Conservation (phyloP, 2,113 vertebrate species). For the Boleophthalmus pectinirostris region DNA sequence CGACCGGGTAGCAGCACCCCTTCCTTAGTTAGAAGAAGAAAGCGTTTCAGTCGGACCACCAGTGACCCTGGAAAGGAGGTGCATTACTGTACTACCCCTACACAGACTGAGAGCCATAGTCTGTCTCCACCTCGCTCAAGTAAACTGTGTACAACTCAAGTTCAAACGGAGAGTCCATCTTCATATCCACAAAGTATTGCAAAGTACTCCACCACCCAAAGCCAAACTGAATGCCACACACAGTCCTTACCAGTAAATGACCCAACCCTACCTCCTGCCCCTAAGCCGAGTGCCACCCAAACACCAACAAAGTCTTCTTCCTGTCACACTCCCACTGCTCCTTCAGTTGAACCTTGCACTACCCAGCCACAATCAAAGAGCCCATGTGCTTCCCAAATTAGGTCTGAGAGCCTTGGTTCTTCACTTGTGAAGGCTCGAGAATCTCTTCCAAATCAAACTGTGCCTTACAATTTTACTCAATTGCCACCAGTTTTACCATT, state of each 20-base stretch:
- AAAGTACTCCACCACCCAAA: conserved; percentile 56
- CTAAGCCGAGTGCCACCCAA: conserved; percentile 38
- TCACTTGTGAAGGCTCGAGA: conserved; percentile 37
- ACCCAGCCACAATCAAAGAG: conserved; percentile 45
- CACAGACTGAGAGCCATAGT: conserved; percentile 61
- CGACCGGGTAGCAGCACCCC: conserved; percentile 51
- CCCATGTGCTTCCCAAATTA: conserved; percentile 42
- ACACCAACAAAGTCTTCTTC: conserved; percentile 44
- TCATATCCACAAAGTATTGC: conserved; percentile 20
- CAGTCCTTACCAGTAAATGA: conserved; percentile 29
- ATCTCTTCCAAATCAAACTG: conserved; percentile 53
- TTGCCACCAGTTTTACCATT: conserved; percentile 43
- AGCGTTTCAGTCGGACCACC: conserved; percentile 60
- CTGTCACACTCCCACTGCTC: conserved; percentile 21
- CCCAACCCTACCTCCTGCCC: conserved; percentile 36
- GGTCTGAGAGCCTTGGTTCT: conserved; percentile 35
- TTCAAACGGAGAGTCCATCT: conserved; percentile 56
- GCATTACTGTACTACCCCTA: conserved; percentile 65
- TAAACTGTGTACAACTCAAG: conserved; percentile 59
- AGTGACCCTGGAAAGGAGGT: conserved; percentile 77
- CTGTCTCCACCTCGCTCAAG: conserved; percentile 33
- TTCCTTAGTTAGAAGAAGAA: conserved; percentile 50
- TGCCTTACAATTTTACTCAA: conserved; percentile 67
- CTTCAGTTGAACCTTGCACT: conserved; percentile 35
- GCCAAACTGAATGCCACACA: conserved; percentile 51